Evolutionary conservation across 2,888 invertebrate genomes (phyloP), one percentile per base, ranked within the genome.

Genomic region (Bembecia ichneumoniformis): DNA sequence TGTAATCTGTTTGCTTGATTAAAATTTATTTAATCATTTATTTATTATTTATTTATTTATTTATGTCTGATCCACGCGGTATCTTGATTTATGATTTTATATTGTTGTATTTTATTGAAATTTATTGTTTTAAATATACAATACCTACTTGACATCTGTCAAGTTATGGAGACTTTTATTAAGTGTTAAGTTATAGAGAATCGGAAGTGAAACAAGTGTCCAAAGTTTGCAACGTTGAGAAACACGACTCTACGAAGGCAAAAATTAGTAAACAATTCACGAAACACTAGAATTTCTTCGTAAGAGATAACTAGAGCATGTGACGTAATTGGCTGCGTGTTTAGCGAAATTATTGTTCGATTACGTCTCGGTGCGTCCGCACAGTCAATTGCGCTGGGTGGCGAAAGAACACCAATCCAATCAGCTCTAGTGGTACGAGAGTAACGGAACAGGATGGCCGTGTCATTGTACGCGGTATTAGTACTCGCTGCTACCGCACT

Each of bases 381-480:
- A 71, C 69, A 69, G 58, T 73, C 70, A 66, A 69, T 69, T 17
- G 17, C 11, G 17, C 3, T 15, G 44, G 69, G 71, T 73, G 62
- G 70, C 72, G 64, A 77, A 78, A 77, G 78, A 81, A 70, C 74
- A 70, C 74, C 72, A 71, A 81, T 73, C 74, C 72, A 71, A 81
- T 73, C 68, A 66, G 67, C 53, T 52, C 16, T 70, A 84, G 86
- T 87, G 79, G 79, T 74, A 69, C 71, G 73, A 61, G 67, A 70
- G 74, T 69, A 76, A 73, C 76, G 60, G 68, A 57, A 58, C 48
- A 60, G 57, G 71, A 87, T 87, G 87, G 84, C 75, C 51, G 87
- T 75, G 58, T 74, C 77, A 66, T 79, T 72, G 78, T 72, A 73
- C 62, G 76, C 77, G 9, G 73, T 82, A 59, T 64, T 74, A 20